A percentile compares a stretch with the other conserved stretches of the same genome.
Evolutionary conservation across 30 jellyfish, hydroid and myxozoan genomes (phyloP).

Genomic region (Chrysaora quinquecirrha): DNA sequence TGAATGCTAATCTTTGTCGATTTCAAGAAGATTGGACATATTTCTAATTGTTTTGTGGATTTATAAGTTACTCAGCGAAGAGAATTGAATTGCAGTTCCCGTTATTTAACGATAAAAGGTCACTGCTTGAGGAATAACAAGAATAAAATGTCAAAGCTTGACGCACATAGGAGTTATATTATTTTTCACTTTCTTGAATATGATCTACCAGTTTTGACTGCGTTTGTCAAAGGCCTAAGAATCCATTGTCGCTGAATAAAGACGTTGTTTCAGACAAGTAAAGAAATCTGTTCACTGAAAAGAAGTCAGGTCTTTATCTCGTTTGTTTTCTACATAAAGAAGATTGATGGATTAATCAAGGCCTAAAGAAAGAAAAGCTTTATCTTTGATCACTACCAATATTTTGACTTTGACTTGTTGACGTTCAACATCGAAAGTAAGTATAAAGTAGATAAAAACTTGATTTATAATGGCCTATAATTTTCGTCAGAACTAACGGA

Average conservation of each 20-base stretch:
- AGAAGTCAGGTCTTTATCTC: background rate
- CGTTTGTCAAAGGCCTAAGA: background rate
- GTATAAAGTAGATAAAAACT: too few species aligned
- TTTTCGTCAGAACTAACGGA: too few species aligned
- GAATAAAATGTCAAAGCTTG: background rate
- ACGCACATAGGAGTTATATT: background rate
- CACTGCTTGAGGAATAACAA: background rate
- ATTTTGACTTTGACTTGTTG: too few species aligned
- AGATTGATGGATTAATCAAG: too few species aligned
- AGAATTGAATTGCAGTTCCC: background rate
- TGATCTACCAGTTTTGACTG: background rate
- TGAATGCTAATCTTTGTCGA: background rate
- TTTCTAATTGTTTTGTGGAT: background rate
- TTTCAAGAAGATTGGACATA: background rate
- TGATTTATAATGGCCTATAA: too few species aligned
- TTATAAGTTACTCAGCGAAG: too few species aligned
- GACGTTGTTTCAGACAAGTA: background rate
- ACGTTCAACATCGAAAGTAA: too few species aligned
- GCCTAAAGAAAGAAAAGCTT: too few species aligned
- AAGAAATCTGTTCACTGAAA: background rate
- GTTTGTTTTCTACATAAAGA: too few species aligned
- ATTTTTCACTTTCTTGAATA: background rate
- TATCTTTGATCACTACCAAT: too few species aligned
- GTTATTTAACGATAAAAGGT: too few species aligned
- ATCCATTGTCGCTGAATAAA: background rate